Evolutionary conservation across 1,140 invertebrate species (phyloP), one percentile per base, ranked within the genome.

Genomic region (Prorops nasuta): DNA sequence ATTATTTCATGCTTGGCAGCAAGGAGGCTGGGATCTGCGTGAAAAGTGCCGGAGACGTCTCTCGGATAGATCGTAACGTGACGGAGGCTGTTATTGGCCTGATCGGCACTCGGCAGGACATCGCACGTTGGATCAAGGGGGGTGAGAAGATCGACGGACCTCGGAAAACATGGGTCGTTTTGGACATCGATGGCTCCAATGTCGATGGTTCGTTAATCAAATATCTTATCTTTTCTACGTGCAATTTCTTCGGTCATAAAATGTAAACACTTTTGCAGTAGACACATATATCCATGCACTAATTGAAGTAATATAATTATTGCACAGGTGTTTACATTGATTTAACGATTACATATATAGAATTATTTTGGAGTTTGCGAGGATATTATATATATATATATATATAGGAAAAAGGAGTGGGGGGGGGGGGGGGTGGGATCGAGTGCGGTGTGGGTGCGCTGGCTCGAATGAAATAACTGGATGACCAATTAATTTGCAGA

Each of bases 21-120:
- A 56, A 48, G 21, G 49, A 67, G 2, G 54, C 58, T 0, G 72
- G 73, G 2, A 43, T 77, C n/a, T 76, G 73, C 41, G 55, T 77
- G 1, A 67, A 66, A 34, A 66, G 49, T 41, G 54, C 63, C 22
- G 18, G 50, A 51, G 1, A 20, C 28, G 8, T 14, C n/a, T 35
- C 19, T 9, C 19, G 46, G 9, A 8, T 56, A 9, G 56, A 65
- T 0, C 44, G 40, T 3, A 61, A 56, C 10, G 40, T 50, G 4
- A 43, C 54, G 18, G 62, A 67, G 16, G 36, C 44, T 2, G 39
- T 71, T 31, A 54, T 75, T 37, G 65, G 67, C 4, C 63, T 62
- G 4, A 54, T 72, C 0, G 73, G 71, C 0, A 32, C 47, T 2
- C 55, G 56, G 10, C 49, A 46, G 4, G 67, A 69, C 3, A 51